Evolutionary conservation across 2,888 invertebrate genomes (phyloP), one percentile per base, ranked within the genome.

Genomic region (Orthosia gothica): DNA sequence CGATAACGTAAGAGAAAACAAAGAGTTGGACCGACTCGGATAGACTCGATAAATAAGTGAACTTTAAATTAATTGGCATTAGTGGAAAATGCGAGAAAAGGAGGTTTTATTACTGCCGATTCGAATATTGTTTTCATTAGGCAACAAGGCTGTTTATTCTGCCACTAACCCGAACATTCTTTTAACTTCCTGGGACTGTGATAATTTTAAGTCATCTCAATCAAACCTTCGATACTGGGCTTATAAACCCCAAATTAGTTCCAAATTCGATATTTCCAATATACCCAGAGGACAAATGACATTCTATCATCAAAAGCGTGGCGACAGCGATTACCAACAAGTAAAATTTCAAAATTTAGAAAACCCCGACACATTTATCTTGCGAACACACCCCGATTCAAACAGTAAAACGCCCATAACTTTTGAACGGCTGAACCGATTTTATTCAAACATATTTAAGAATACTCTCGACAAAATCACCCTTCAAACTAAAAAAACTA

Each of bases 1-100:
- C 90, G 91, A 91, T 91, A 89, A 86, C 83, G 89, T 84, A 78
- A 77, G 83, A 78, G 76, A 76, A 89, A 88, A 91, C 90, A 90
- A 91, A 91, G 89, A 89, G 89, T 88, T 85, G 82, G 86, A 66
- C 86, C 81, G 77, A 75, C 75, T 79, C 73, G 75, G 82, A 79
- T 82, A 81, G 83, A 74, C 79, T 66, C 75, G 59, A 84, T 84
- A 79, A 83, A 85, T 82, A 84, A 82, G 81, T 79, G 81, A 81
- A 79, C 83, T 78, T 83, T 76, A 82, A 82, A 74, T 86, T 84
- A 84, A 84, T 85, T 85, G 79, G 80, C 76, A 76, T 71, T 80
- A 84, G 70, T 66, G 63, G 76, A 71, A 85, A 85, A 82, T 84
- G 74, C 75, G 62, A 58, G 76, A 62, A 72, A 81, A 47, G 47